phyloP scores from a whole-genome alignment of 2,888 invertebrate genomes.

The Drosophila longiperda region DNA sequence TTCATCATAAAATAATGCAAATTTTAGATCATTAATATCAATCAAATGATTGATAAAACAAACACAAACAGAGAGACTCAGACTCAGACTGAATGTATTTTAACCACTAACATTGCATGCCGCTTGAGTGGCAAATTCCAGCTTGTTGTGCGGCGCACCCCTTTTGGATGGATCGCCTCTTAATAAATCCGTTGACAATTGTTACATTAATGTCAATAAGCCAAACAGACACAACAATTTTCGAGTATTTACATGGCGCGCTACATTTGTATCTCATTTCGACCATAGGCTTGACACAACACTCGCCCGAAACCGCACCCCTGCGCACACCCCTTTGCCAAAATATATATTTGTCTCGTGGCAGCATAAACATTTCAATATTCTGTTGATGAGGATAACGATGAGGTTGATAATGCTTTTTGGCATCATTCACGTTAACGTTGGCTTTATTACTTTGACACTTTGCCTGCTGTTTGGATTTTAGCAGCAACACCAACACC shows the following conservation, averaged over 20 bases:
- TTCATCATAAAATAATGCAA: conserved; percentile 76
- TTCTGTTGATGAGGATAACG: conserved; percentile 8
- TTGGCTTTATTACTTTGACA: conserved; percentile 62
- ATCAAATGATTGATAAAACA: conserved; percentile 81
- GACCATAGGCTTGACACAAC: conserved; percentile 17
- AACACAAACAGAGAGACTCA: conserved; percentile 28
- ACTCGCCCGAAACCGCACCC: neutral
- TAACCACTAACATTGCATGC: conserved; percentile 23
- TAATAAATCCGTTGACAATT: conserved; percentile 84
- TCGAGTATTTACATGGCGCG: conserved; percentile 60
- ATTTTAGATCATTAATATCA: conserved; percentile 83
- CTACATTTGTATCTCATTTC: conserved; percentile 62
- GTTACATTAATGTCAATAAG: conserved; percentile 82
- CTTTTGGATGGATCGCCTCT: conserved; percentile 42
- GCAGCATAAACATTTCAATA: conserved; percentile 40
- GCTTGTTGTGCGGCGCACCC: conserved; percentile 24
- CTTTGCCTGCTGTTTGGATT: conserved; percentile 66
- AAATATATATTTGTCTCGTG: conserved; percentile 54
- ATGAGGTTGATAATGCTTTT: conserved; percentile 37
- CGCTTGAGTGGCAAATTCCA: conserved; percentile 33
- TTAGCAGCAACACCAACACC: conserved; percentile 8
- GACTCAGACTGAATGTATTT: conserved; percentile 1
- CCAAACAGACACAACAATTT: conserved; percentile 57
- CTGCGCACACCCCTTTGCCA: conserved; percentile 54
- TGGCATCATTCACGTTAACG: conserved; percentile 47